Base-by-base conservation (phyloP, 2,888 invertebrate genomes). In the Diplolepis rosae region DNA sequence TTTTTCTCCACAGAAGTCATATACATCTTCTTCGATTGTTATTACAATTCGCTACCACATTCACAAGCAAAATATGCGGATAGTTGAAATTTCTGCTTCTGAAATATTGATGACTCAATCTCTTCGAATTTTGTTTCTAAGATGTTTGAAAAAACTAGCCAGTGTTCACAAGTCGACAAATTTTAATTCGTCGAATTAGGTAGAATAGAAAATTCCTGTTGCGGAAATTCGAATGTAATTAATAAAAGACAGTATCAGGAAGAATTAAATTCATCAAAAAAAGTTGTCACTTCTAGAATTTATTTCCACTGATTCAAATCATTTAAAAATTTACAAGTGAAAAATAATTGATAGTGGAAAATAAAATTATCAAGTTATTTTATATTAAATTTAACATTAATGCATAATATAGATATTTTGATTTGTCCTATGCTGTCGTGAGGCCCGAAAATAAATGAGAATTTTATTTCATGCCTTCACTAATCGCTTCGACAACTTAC, bases 381-480 rank as follows among this genome's bases (percentile, higher is more conserved):
- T n/a, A n/a, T n/a, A n/a, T n/a, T n/a, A n/a, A n/a, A n/a, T n/a
- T n/a, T n/a, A n/a, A n/a, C n/a, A n/a, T 6, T 11, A 32, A 18
- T 7, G 13, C 11, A 18, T 28, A 15, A 52, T 11, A 35, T 18
- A 32, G 15, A 27, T 13, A 42, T 30, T 52, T 13, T 32, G 54
- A 54, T 54, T 54, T n/a, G 1, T 32, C 18, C 24, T 61, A 6
- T 32, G 39, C 24, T 39, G 22, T 56, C 27, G n/a, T n/a, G n/a
- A n/a, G n/a, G 45, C 15, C 18, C 45, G 15, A 9, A 45, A 66
- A 74, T n/a, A 35, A 67, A 42, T 39, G 56, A 68, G 72, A 70
- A 76, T 80, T 76, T 80, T 75, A 77, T 79, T 78, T 81, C 72
- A 71, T 80, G 82, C 77, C 79, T 77, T 24, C 39, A 24, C n/a